Conservation (phyloP, 2,113 vertebrate species). For the Salvator merianae region DNA sequence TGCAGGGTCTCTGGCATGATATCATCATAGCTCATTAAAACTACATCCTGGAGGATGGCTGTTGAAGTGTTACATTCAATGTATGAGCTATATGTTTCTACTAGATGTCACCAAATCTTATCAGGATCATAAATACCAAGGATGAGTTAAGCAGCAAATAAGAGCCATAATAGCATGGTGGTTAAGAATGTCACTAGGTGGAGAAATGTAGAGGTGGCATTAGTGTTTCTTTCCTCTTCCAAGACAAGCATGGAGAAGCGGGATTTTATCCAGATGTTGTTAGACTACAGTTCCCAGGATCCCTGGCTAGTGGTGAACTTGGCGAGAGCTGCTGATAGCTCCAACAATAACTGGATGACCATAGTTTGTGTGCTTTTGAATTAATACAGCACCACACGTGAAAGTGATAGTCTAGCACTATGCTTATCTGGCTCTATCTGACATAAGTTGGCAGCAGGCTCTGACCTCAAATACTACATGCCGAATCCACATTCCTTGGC, state of each 20-base stretch:
- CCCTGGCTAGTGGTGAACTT: background rate
- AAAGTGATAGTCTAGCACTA: too few relatives aligned
- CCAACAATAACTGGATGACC: too few relatives aligned
- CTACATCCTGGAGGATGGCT: background rate
- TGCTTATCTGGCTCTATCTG: too few relatives aligned
- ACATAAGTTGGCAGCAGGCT: too few relatives aligned
- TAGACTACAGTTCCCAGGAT: background rate
- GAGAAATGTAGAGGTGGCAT: background rate
- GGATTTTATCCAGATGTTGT: background rate
- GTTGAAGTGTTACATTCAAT: conserved; percentile 17
- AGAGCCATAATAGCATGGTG: background rate
- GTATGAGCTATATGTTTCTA: conserved; percentile 51
- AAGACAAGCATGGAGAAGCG: too few relatives aligned
- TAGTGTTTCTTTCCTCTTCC: too few relatives aligned
- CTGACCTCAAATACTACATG: too few relatives aligned
- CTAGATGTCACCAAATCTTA: conserved; percentile 23
- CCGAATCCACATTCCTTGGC: too few relatives aligned
- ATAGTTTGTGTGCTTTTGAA: too few relatives aligned
- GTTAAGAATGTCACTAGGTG: background rate
- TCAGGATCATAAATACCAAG: conserved; percentile 32
- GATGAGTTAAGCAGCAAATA: background rate
- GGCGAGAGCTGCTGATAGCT: too few relatives aligned
- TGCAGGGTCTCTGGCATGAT: background rate
- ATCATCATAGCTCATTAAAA: background rate
- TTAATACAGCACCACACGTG: too few relatives aligned